Evolutionary conservation across 1,140 invertebrate genomes (phyloP).

Genomic region (Bombus superbus): DNA sequence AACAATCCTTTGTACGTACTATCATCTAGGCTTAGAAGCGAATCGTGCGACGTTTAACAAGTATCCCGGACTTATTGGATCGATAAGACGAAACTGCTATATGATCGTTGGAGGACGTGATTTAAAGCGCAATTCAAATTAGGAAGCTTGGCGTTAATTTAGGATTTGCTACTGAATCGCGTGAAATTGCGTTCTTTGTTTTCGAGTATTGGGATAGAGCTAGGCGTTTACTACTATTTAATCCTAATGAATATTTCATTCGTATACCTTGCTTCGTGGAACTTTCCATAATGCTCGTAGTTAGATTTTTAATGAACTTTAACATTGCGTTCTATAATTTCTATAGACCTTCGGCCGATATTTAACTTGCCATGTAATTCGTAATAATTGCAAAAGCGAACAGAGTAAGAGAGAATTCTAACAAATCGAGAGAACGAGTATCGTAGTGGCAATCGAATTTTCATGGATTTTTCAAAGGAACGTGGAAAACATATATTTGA

Average conservation of each 20-base stretch:
- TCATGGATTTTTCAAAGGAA: background rate
- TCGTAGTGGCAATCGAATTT: background rate
- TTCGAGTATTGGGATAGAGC: background rate
- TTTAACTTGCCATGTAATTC: background rate
- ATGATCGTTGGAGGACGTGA: too few relatives aligned
- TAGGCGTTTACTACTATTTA: background rate
- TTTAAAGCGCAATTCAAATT: background rate
- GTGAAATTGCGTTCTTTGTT: background rate
- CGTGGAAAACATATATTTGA: background rate
- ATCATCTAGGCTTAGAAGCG: too few relatives aligned
- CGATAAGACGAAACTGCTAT: too few relatives aligned
- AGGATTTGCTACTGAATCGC: background rate
- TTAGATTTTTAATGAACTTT: background rate
- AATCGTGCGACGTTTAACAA: too few relatives aligned
- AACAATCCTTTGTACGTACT: too few relatives aligned
- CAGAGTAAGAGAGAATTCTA: too few relatives aligned
- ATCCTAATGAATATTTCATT: background rate
- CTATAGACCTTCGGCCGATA: rapidly evolving
- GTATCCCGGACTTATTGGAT: too few relatives aligned
- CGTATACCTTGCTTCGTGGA: background rate
- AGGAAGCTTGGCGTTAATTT: background rate
- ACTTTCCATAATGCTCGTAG: background rate
- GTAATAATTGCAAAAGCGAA: background rate
- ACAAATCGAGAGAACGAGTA: background rate
- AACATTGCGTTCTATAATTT: background rate